Evolutionary conservation across 2,888 invertebrate genomes (phyloP), one percentile per base, ranked within the genome.

Genomic region (Bellardia bayeri): DNA sequence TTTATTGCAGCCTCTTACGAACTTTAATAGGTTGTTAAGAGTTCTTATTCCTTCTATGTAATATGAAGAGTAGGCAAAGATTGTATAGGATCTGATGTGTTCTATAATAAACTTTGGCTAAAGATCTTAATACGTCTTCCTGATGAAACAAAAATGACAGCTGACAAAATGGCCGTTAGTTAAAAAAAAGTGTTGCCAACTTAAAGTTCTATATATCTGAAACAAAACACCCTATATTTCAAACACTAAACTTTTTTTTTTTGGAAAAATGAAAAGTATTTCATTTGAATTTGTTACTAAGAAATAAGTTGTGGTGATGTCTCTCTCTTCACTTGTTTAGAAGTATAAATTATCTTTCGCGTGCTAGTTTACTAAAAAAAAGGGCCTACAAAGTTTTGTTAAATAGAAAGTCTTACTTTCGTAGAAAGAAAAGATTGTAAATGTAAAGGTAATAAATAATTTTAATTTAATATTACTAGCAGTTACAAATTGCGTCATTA

Each of bases 321-420:
- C 56, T 40, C 72, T 33, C 54, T 40, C 2, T 56, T 2, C 9
- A 37, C 56, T 16, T 9, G n/a, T 16, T 64, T n/a, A 11, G 56
- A 49, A 33, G 30, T 30, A 68, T 2, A 68, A 72, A 64, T 64
- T 56, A 56, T 8, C 13, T 72, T 56, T 72, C 72, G 72, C 56
- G 40, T 72, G 72, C 23, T 16, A 30, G 56, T 72, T 42, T 23
- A 0, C 6, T 23, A 14, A 40, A 72, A 56, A n/a, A n/a, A n/a
- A n/a, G n/a, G 30, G 11, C 64, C 40, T 16, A 16, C 16, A 40
- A 72, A 56, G 11, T 72, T 72, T 23, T 16, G 56, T 11, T 54
- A 71, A 56, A 56, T 37, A 69, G 11, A 56, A 56, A 56, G 56
- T 72, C 56, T 56, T 56, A 72, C 42, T 56, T 72, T 72, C 16